Percentiles rank a stretch among this genome's conserved stretches.
Conservation (phyloP, 92 coral and sea anemone genomes). For the Anthopleura xanthogrammica region DNA sequence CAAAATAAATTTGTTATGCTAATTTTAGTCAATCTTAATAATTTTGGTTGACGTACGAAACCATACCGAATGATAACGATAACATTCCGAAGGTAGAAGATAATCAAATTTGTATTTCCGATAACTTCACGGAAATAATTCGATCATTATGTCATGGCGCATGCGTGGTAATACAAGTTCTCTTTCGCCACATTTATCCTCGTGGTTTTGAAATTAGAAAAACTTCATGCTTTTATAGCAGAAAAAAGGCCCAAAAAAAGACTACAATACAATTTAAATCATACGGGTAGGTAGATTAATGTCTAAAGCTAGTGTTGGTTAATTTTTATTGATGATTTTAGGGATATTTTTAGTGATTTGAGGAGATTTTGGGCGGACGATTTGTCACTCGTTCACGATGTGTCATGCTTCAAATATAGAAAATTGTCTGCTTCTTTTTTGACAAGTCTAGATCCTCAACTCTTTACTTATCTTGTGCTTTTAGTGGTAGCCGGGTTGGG, state of each 20-base stretch:
- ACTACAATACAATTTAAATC: conserved; percentile 25
- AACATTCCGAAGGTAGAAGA: not conserved
- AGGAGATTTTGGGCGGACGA: conserved; percentile 27
- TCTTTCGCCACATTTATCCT: conserved; percentile 97
- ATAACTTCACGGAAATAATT: conserved; percentile 10
- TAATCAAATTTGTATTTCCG: conserved; percentile 19
- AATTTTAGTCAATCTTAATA: too few species aligned
- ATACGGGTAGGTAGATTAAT: conserved; percentile 45
- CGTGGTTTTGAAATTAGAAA: conserved; percentile 76
- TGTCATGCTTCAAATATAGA: conserved; percentile 63
- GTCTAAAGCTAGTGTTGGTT: not conserved
- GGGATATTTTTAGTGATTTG: conserved; percentile 20
- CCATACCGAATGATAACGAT: not conserved
- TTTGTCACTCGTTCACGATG: conserved; percentile 24
- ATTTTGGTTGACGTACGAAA: not conserved
- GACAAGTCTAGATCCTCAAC: not conserved
- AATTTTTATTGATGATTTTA: not conserved
- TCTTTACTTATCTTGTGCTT: not conserved
- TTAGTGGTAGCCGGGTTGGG: not conserved
- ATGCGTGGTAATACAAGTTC: conserved; percentile 60
- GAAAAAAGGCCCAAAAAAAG: conserved; percentile 28
- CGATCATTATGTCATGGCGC: conserved; percentile 35
- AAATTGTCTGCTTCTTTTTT: conserved; percentile 37
- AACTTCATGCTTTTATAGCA: conserved; percentile 83
- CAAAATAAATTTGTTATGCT: too few species aligned